Percentiles rank a stretch among this genome's conserved stretches.
Evolutionary conservation across 1,140 invertebrate genomes (phyloP).

Genomic region (Armadillidium nasatum): DNA sequence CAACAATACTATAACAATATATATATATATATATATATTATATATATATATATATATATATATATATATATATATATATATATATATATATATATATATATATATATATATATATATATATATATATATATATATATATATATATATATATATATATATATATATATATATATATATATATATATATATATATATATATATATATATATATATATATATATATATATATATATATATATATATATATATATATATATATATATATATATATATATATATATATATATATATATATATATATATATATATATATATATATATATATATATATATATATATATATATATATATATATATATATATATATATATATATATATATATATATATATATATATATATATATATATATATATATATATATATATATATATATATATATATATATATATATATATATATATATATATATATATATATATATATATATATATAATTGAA

Average conservation of each 20-base stretch:
- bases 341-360: constrained; percentile 15
- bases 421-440: constrained; percentile 6
- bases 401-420: constrained; percentile 11
- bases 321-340: constrained; percentile 11
- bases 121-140: too few relatives aligned
- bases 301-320: constrained; percentile 9
- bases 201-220: constrained; percentile 13
- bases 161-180: too few relatives aligned
- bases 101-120: too few relatives aligned
- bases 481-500: too few relatives aligned
- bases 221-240: constrained; percentile 7
- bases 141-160: too few relatives aligned
- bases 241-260: constrained; percentile 13
- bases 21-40: too few relatives aligned
- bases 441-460: constrained; percentile 13
- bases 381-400: constrained; percentile 13
- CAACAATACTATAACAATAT: too few relatives aligned
- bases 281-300: not conserved
- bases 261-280: not conserved
- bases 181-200: constrained; percentile 12
- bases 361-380: constrained; percentile 11
- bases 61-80: too few relatives aligned
- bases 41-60: too few relatives aligned
- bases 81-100: too few relatives aligned
- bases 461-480: constrained; percentile 12